Evolutionary conservation across 2,888 invertebrate species (phyloP), one percentile per base, ranked within the genome.

Genomic region (Atethmia centrago): DNA sequence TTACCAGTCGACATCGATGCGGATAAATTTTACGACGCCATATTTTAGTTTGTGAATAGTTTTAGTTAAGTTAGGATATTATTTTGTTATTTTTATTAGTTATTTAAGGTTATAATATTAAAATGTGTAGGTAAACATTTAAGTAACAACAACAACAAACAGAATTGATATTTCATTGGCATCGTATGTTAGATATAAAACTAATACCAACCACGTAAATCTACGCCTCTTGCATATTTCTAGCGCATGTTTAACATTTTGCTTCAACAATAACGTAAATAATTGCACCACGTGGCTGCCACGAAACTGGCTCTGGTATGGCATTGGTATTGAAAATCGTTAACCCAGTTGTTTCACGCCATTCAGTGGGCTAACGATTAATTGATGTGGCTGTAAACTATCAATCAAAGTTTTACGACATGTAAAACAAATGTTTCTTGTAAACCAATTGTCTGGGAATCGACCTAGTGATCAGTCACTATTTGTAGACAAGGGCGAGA

Each of bases 321-420:
- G 88, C 89, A 87, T 87, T 92, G 89, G 91, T 93, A 93, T 92
- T 93, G 94, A 92, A 93, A 91, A 92, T 91, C 90, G 92, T 93
- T 94, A 94, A 94, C 94, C 94, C 87, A 93, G 90, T 87, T 89
- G 87, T 86, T 82, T 83, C 66, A 73, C 84, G 85, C 88, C 90
- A 91, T 93, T 92, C 92, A 89, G 89, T 85, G 85, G 90, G 89
- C 88, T 86, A 88, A 88, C 87, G 91, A 91, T 93, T 94, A 95
- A 95, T 95, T 94, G 94, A 95, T 93, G 95, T 89, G 92, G 93
- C 92, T 88, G 90, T 94, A 94, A 94, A 93, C 94, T 91, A 94
- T 95, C 95, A 94, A 95, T 95, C 95, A 95, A 92, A 91, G 92
- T 93, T 95, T 95, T 93, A 95, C 94, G 93, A 91, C 88, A 89